These are phyloP conservation scores for Arctopsyche grandis DNA, from an alignment of 1,140 invertebrate genomes.

Conservation along the genomic window DNA sequence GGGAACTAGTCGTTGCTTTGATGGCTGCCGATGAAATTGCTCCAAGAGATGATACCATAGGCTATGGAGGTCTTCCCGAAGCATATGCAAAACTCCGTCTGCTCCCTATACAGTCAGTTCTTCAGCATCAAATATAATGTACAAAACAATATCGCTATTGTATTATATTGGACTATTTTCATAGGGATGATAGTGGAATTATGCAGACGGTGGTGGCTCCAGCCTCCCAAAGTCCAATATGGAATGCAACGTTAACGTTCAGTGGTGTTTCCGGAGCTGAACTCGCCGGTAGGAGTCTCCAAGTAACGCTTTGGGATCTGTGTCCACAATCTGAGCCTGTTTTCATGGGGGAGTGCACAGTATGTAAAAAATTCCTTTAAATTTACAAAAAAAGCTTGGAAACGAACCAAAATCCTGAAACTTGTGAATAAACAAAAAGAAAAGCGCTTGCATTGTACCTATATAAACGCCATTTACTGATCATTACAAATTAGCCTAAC, in stretches of 20 bases:
- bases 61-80: slow-evolving; percentile 79
- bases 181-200: slow-evolving; percentile 75
- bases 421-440: not conserved
- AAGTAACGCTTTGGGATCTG: slow-evolving; percentile 89
- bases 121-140: not conserved
- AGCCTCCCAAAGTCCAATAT: slow-evolving; percentile 85
- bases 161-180: slow-evolving; percentile 42
- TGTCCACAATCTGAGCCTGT: slow-evolving; percentile 82
- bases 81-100: slow-evolving; percentile 85
- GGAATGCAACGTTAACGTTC: slow-evolving; percentile 90
- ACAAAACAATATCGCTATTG: not conserved
- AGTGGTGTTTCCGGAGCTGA: slow-evolving; percentile 79
- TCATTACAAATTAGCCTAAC: too few species aligned
- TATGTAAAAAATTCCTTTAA: slow-evolving; percentile 67
- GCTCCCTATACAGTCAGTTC: slow-evolving; percentile 78
- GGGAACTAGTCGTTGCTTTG: slow-evolving; percentile 83
- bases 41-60: slow-evolving; percentile 76
- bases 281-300: slow-evolving; percentile 80
- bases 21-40: slow-evolving; percentile 86
- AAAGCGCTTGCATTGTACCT: not conserved
- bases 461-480: not conserved
- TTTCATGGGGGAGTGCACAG: slow-evolving; percentile 85
- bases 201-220: slow-evolving; percentile 84
- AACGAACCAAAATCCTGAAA: too few species aligned
- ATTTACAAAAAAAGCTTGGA: not conserved